Percentiles rank a stretch among this genome's conserved stretches.
phyloP scores from a whole-genome alignment of 1,140 invertebrate genomes.

The Drosophila suzukii region DNA sequence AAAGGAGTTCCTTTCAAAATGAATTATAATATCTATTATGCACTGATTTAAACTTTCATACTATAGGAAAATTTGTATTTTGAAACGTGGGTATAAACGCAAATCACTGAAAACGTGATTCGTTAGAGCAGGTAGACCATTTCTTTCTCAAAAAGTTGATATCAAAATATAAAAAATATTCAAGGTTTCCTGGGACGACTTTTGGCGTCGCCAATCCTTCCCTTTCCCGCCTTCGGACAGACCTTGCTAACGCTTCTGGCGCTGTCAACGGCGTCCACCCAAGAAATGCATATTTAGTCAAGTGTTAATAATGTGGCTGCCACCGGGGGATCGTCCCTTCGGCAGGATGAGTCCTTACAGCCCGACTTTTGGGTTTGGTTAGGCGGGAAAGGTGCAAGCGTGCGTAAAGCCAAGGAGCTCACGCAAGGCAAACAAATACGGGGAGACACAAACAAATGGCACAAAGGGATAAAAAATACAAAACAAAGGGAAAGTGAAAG shows the following conservation, averaged over 20 bases:
- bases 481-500: slow-evolving; percentile 12
- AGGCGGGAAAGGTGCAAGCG: slow-evolving; percentile 68
- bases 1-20: too few species aligned
- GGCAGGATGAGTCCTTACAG: slow-evolving; percentile 37
- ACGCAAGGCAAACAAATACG: slow-evolving; percentile 54
- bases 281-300: slow-evolving; percentile 84
- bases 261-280: slow-evolving; percentile 65
- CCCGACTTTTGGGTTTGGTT: slow-evolving; percentile 10
- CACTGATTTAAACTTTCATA: too few species aligned
- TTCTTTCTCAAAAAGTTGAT: neutral
- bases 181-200: slow-evolving; percentile 6
- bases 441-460: slow-evolving; percentile 40
- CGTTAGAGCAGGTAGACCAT: neutral
- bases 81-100: too few species aligned
- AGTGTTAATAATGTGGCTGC: slow-evolving; percentile 83
- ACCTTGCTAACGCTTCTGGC: slow-evolving; percentile 72
- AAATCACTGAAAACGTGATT: too few species aligned
- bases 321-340: slow-evolving; percentile 47
- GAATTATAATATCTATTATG: too few species aligned
- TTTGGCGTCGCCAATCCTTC: slow-evolving; percentile 11
- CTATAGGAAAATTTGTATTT: too few species aligned
- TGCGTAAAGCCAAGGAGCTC: slow-evolving; percentile 68
- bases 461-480: slow-evolving; percentile 26
- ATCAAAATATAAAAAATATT: neutral
- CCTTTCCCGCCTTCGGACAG: slow-evolving; percentile 31